Conservation (phyloP, 2,797 vertebrate genomes). For the Tenualosa thibaudeaui region DNA sequence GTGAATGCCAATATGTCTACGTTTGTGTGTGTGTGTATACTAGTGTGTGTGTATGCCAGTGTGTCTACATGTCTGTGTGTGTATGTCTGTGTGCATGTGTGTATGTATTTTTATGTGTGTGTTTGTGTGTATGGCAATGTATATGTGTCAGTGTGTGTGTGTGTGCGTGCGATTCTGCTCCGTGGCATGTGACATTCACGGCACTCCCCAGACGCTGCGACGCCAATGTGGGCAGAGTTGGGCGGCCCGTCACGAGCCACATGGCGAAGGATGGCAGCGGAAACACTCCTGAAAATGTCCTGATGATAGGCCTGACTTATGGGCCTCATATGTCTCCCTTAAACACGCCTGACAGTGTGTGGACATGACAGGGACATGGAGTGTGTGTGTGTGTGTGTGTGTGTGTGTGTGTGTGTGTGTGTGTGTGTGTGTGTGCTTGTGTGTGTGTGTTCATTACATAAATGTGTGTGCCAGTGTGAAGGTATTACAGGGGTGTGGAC, state of each 20-base stretch:
- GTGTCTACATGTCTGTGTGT: not conserved
- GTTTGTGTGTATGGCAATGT: not conserved
- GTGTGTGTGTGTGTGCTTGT: not conserved
- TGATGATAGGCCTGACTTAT: constrained; percentile 24
- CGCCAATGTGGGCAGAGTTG: not conserved
- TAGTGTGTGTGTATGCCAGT: not conserved
- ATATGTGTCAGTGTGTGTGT: not conserved
- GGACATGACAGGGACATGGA: constrained; percentile 1
- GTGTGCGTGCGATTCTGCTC: not conserved
- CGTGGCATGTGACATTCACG: constrained; percentile 2
- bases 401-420: not conserved
- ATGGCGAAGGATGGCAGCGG: not conserved
- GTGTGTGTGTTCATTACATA: too few species aligned
- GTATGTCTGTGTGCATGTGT: not conserved
- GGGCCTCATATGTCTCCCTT: not conserved
- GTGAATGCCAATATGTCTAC: not conserved
- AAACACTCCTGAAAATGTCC: constrained; percentile 19
- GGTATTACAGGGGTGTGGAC: too few species aligned
- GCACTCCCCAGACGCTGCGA: not conserved
- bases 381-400: not conserved
- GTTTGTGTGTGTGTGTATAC: not conserved
- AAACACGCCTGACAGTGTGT: not conserved
- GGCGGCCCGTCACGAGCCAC: not conserved
- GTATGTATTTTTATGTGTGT: not conserved
- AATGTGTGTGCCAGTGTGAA: not conserved